phyloP scores from a whole-genome alignment of 2,888 invertebrate species.

The Philereme vetulata region DNA sequence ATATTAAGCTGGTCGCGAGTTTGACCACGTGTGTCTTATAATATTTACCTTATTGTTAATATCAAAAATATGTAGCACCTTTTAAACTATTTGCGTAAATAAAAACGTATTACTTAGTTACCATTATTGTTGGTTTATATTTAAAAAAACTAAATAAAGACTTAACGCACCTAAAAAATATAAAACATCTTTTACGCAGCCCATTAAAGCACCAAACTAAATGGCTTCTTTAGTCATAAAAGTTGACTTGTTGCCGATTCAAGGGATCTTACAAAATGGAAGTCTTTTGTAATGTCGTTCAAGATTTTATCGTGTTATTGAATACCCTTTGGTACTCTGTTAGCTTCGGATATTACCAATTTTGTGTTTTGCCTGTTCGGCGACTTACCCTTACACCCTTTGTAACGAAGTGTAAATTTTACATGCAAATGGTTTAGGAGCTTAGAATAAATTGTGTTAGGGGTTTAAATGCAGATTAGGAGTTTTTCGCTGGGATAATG shows the following conservation, averaged over 20 bases:
- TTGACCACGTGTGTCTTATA: too few species aligned
- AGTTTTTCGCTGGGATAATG: background rate
- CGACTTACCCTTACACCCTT: background rate
- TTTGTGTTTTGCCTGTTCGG: constrained; percentile 6
- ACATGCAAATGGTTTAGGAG: background rate
- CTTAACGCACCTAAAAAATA: background rate
- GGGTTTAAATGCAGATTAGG: background rate
- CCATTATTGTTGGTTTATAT: too few species aligned
- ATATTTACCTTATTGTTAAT: too few species aligned
- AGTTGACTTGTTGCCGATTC: constrained; percentile 25
- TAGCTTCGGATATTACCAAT: constrained; percentile 15
- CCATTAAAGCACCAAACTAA: constrained; percentile 6
- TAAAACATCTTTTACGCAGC: constrained; percentile 1
- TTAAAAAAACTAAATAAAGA: background rate
- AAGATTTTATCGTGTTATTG: constrained; percentile 22
- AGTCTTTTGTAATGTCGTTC: constrained; percentile 23
- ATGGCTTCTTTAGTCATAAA: constrained; percentile 17
- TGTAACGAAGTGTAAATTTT: background rate
- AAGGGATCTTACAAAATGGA: constrained; percentile 20
- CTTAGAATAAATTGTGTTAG: background rate
- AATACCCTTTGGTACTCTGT: constrained; percentile 18
- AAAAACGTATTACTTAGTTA: too few species aligned
- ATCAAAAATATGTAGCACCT: too few species aligned
- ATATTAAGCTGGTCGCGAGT: too few species aligned
- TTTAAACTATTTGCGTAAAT: too few species aligned